phyloP scores from a whole-genome alignment of 1,140 invertebrate genomes.

The Ostrea denselamellosa region DNA sequence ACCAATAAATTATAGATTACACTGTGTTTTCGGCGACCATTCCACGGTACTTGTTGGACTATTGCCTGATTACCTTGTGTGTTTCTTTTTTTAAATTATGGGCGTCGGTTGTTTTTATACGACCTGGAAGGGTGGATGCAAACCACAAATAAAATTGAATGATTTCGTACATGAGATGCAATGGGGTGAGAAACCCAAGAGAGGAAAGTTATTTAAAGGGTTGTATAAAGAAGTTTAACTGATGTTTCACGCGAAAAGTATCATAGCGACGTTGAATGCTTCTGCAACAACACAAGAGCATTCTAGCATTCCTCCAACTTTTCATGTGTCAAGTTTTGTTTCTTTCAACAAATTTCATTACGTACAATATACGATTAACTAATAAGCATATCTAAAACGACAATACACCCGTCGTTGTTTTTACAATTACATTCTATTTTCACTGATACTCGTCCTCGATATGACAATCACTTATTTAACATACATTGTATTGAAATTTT shows the following conservation, averaged over 20 bases:
- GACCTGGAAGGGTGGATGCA: constrained; percentile 16
- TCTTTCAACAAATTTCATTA: no score
- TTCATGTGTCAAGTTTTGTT: no score
- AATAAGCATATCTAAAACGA: no score
- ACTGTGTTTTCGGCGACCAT: neutral
- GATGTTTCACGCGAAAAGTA: no score
- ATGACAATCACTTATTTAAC: neutral
- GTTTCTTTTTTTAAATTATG: neutral
- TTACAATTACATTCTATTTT: neutral
- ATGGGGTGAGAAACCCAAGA: neutral
- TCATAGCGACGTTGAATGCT: no score
- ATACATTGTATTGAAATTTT: neutral
- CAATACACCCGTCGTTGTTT: no score
- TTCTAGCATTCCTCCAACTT: no score
- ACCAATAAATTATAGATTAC: constrained; percentile 26
- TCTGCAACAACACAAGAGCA: no score
- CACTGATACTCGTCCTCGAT: neutral
- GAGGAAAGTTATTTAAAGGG: no score
- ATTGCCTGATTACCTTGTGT: neutral
- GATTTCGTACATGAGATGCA: neutral
- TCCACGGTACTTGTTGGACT: neutral
- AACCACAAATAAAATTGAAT: neutral
- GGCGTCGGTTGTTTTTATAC: neutral
- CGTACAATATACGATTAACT: no score
- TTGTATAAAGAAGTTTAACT: no score